phyloP scores from a whole-genome alignment of 2,113 vertebrate species.

The Caretta caretta region DNA sequence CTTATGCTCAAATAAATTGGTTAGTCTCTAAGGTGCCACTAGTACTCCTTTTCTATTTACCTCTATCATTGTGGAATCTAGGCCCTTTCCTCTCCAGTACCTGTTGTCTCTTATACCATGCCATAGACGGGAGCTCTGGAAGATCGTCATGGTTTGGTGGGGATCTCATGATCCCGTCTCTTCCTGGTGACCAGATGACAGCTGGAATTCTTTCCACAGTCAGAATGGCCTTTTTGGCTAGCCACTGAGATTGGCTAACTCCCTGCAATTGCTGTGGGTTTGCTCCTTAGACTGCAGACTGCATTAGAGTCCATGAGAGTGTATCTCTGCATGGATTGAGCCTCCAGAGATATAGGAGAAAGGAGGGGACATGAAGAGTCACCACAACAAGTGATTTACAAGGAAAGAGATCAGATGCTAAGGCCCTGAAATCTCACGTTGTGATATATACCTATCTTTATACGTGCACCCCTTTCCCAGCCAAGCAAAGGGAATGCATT shows the following conservation, averaged over 20 bases:
- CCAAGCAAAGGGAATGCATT: not conserved
- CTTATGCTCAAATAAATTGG: no score
- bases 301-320: not conserved
- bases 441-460: not conserved
- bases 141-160: not conserved
- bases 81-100: not conserved
- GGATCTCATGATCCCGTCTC: not conserved
- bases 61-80: not conserved
- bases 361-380: not conserved
- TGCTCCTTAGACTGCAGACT: not conserved
- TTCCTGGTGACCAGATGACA: not conserved
- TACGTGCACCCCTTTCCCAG: not conserved
- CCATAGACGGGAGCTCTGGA: not conserved
- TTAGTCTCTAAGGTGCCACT: no score
- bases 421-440: not conserved
- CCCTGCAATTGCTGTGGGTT: not conserved
- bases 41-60: not conserved
- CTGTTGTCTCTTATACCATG: not conserved
- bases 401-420: not conserved
- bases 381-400: not conserved
- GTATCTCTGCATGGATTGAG: not conserved
- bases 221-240: not conserved
- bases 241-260: not conserved
- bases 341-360: not conserved
- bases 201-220: fast-evolving